Percentiles rank a stretch among this genome's conserved stretches.
Evolutionary conservation across 1,140 invertebrate species (phyloP).

Genomic region (Chionoecetes opilio): DNA sequence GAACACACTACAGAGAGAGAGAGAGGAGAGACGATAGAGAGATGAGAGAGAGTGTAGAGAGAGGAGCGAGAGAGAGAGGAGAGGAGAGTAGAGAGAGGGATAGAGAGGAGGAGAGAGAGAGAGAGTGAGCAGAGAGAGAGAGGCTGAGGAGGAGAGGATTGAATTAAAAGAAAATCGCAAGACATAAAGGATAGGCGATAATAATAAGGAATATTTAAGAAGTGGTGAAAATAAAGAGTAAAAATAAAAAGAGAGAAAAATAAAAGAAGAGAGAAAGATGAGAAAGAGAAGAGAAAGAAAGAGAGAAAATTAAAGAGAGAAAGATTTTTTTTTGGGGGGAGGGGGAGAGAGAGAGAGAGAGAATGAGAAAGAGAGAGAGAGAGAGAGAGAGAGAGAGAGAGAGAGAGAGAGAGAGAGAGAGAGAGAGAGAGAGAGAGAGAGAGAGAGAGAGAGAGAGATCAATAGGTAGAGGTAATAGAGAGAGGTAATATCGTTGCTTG

Average conservation of each 20-base stretch:
- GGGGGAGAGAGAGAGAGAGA: neutral
- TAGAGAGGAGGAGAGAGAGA: neutral
- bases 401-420: neutral
- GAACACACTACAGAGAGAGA: too few species aligned
- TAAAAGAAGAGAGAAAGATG: neutral
- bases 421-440: neutral
- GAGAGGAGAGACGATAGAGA: too few species aligned
- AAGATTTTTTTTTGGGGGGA: neutral
- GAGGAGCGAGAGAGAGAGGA: neutral
- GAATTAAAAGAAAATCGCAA: too few species aligned
- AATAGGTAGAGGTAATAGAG: neutral
- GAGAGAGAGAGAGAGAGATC: neutral
- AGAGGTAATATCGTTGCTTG: neutral
- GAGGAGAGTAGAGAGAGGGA: neutral
- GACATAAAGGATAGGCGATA: neutral
- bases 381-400: neutral
- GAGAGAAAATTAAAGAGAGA: neutral
- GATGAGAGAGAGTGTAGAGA: neutral
- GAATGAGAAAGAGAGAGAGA: neutral
- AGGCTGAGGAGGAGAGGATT: too few species aligned
- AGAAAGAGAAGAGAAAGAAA: neutral
- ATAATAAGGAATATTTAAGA: neutral
- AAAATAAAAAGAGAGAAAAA: neutral
- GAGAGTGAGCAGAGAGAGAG: too few species aligned
- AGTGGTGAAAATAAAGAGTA: neutral